These are phyloP conservation scores for Drosophila picticornis DNA, from an alignment of 2,888 invertebrate genomes.

Conservation along the genomic window DNA sequence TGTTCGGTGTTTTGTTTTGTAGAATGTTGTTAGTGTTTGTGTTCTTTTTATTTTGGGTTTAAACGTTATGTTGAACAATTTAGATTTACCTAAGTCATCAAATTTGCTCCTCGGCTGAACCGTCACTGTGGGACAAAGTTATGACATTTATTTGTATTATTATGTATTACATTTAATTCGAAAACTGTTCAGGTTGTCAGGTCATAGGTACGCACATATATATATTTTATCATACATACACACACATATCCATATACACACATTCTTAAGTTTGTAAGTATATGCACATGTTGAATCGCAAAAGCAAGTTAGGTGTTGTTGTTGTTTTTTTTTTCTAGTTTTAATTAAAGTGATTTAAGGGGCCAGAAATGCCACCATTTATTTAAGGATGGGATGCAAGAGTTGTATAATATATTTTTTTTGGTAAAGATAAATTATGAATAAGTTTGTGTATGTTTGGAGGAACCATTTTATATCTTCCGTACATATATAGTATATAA, in stretches of 20 bases:
- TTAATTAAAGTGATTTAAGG: constrained; percentile 5
- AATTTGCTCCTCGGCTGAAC: constrained; percentile 90
- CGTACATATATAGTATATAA: constrained; percentile 26
- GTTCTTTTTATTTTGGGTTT: constrained; percentile 7
- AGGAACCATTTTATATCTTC: constrained; percentile 8
- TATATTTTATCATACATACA: constrained; percentile 17
- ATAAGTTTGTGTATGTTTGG: constrained; percentile 6
- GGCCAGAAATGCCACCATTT: constrained; percentile 26
- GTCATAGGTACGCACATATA: constrained; percentile 12
- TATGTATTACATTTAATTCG: constrained; percentile 58
- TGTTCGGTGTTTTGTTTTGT: constrained; percentile 32
- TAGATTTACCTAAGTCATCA: constrained; percentile 89
- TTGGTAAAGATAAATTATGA: constrained; percentile 16
- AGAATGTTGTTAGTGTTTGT: constrained; percentile 43
- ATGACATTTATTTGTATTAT: constrained; percentile 73
- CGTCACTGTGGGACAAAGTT: constrained; percentile 87
- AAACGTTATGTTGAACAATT: constrained; percentile 48
- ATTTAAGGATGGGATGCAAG: constrained; percentile 7
- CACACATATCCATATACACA: constrained; percentile 8
- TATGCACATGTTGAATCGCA: constrained; percentile 35
- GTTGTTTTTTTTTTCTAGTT: constrained; percentile 11
- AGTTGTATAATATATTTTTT: constrained; percentile 12
- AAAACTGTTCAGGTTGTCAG: constrained; percentile 24
- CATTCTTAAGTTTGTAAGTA: constrained; percentile 11
- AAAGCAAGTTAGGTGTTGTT: constrained; percentile 16